Evolutionary conservation across 2,888 invertebrate species (phyloP), one percentile per base, ranked within the genome.

Genomic region (Clunio marinus): DNA sequence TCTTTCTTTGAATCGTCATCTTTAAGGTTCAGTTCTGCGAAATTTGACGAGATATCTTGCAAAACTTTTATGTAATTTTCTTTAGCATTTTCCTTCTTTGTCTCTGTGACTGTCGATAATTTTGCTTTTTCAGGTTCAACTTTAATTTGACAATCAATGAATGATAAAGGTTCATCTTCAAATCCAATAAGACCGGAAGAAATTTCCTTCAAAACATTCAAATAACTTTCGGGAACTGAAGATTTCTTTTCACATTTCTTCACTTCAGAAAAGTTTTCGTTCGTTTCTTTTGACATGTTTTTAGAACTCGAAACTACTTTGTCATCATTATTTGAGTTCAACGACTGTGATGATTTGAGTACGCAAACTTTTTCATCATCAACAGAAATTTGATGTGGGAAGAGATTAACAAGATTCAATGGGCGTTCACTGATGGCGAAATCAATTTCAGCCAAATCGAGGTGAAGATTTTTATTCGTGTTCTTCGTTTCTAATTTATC

Each of bases 171-270:
- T 25, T 66, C 68, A 1, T 58, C 58, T 22, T 68, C 68, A 57
- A 41, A 32, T 24, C 68, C 68, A 27, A 68, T 58, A 13, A 68
- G 22, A n/a, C 32, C 58, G 25, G 17, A 41, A 15, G 68, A 58
- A 32, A 68, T 68, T 41, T 68, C 68, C n/a, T 68, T 68, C 17
- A 68, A 32, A 24, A 68, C 41, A n/a, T 57, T 68, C 8, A 58
- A 15, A 20, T 68, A 58, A 2, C 55, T 58, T 13, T 37, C 17
- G n/a, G 45, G 3, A 13, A 45, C 7, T 15, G 37, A 4, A 7
- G 28, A 10, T 28, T 32, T 55, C 22, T n/a, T 45, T n/a, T 10
- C 10, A 13, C 3, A 24, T 10, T 17, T 46, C 13, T 27, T 28
- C 15, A 13, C 13, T 17, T 27, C 5, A 17, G 20, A 45, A 15